phyloP scores from a whole-genome alignment of 1,140 invertebrate species.

The Calephelis nemesis region DNA sequence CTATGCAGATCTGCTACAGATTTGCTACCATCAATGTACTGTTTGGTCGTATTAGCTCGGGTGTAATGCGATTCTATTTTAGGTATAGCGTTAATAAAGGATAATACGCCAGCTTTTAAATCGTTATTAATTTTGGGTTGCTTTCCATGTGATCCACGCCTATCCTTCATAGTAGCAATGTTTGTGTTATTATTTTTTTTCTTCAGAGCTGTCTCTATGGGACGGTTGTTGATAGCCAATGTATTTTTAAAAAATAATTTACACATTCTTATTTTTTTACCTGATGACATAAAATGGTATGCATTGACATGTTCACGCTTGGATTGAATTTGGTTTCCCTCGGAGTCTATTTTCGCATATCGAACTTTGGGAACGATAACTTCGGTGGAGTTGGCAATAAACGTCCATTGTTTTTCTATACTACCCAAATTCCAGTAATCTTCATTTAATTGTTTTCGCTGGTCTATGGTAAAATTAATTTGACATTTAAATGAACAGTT shows the following conservation, averaged over 20 bases:
- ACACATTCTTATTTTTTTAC: constrained; percentile 19
- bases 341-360: constrained; percentile 3
- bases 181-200: neutral
- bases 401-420: constrained; percentile 27
- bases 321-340: constrained; percentile 11
- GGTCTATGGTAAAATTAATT: constrained; percentile 21
- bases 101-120: constrained; percentile 15
- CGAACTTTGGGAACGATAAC: constrained; percentile 7
- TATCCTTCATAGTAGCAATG: constrained; percentile 24
- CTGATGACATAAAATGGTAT: constrained; percentile 2
- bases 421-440: constrained; percentile 26
- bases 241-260: constrained; percentile 28
- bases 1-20: constrained; percentile 27
- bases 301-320: constrained; percentile 16
- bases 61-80: constrained; percentile 34
- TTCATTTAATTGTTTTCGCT: constrained; percentile 3
- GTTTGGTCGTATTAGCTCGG: constrained; percentile 29
- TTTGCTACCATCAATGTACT: constrained; percentile 33
- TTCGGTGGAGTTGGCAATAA: too few species aligned
- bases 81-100: constrained; percentile 21
- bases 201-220: too few species aligned
- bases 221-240: neutral
- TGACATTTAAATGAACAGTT: constrained; percentile 27
- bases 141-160: constrained; percentile 24
- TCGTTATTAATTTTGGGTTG: constrained; percentile 10